Base-by-base conservation (phyloP, 2,113 vertebrate species). In the Zeus faber region DNA sequence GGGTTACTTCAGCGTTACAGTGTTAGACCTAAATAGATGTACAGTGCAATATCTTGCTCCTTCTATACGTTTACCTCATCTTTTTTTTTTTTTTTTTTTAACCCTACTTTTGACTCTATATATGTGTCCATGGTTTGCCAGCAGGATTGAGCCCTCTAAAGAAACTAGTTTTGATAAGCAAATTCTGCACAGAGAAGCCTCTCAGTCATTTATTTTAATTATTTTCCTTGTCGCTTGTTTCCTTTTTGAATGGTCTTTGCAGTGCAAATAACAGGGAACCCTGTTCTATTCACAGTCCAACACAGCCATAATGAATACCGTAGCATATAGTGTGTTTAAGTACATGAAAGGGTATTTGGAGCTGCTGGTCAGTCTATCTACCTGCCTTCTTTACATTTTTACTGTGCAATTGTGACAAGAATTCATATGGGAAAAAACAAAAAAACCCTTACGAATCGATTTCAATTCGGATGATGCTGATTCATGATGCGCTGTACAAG, bases 311-410 rank as follows among this genome's bases (percentile, higher is more conserved):
- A 3, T 44, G 9, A 21, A 7, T 44, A 11, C 37, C 22, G 58
- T 50, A 68, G 67, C 37, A 23, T 33, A 8, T n/a, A 33, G 11
- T n/a, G 11, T 37, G 71, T 68, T 50, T 25, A 66, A 67, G 64
- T 49, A 48, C 27, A 78, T 73, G 58, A 66, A 76, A 80, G 80
- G 80, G 81, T 86, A 81, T 80, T 73, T 84, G 79, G 84, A 87
- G 60, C 85, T 90, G 86, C 87, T 79, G 87, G 88, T 66, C 86
- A 86, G 81, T 85, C 81, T 81, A 60, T 71, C 55, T 84, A 86
- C 81, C 82, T 77, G 57, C 41, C 60, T 59, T 60, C 52, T 87
- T 71, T 79, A 70, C 65, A 62, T 67, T 57, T 48, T 76, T 46
- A 37, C 76, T 65, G 35, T 56, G 43, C 17, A 45, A 62, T 55